A percentile compares a stretch with the other conserved stretches of the same genome.
These are phyloP conservation scores for Oreochromis grahami DNA, from an alignment of 2,797 vertebrate species.

Conservation along the genomic window DNA sequence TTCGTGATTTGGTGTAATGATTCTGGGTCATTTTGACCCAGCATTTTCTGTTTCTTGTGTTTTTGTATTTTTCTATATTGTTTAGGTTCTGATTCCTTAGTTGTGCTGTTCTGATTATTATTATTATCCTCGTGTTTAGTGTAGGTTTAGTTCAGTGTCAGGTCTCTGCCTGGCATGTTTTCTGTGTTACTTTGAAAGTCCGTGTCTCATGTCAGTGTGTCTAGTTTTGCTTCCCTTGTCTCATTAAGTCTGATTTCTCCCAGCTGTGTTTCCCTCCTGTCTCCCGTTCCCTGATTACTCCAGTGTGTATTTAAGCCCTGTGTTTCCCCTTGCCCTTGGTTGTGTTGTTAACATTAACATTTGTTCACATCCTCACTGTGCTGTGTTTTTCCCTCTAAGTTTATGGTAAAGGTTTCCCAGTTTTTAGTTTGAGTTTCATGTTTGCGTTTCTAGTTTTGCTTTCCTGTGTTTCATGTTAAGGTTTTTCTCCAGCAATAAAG, in stretches of 20 bases:
- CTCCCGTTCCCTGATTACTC: background rate
- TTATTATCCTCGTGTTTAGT: background rate
- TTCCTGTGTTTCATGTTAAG: background rate
- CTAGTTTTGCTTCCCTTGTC: background rate
- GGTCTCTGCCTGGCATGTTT: background rate
- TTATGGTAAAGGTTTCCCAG: background rate
- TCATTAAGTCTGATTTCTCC: background rate
- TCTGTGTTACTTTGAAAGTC: background rate
- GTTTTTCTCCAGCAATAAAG: background rate
- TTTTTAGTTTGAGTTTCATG: background rate
- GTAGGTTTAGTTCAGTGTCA: background rate
- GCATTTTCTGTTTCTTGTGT: background rate
- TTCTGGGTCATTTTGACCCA: background rate
- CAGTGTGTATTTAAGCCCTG: background rate
- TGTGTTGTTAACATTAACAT: background rate
- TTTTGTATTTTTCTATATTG: background rate
- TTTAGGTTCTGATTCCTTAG: background rate
- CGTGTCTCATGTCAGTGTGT: background rate
- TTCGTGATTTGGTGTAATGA: background rate
- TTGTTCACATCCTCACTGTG: background rate
- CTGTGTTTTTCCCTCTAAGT: background rate
- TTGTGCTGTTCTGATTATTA: background rate
- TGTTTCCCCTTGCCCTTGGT: fast-evolving
- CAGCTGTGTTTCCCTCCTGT: background rate
- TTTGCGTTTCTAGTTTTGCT: background rate